These are phyloP conservation scores for Geotrupes spiniger DNA, from an alignment of 2,888 invertebrate genomes.

Conservation along the genomic window DNA sequence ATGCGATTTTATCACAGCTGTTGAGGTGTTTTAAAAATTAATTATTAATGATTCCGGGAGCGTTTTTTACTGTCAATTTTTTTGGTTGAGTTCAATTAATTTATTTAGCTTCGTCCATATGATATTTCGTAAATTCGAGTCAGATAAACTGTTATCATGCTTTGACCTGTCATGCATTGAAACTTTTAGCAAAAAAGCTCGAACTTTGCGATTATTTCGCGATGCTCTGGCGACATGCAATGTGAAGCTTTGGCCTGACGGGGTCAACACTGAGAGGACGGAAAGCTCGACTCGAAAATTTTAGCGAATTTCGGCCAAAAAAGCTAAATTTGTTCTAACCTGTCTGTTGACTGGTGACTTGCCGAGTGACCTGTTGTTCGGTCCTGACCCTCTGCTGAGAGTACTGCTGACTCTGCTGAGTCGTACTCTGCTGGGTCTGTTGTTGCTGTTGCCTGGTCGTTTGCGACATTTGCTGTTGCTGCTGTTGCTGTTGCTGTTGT, in stretches of 20 bases:
- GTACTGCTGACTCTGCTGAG: slow-evolving; percentile 54
- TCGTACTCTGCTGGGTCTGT: slow-evolving; percentile 40
- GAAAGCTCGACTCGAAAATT: slow-evolving; percentile 8
- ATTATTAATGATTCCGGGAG: too few species aligned
- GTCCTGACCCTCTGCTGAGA: slow-evolving; percentile 61
- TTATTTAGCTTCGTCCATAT: too few species aligned
- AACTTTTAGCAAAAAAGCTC: slow-evolving; percentile 13
- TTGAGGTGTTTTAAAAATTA: too few species aligned
- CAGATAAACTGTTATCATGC: too few species aligned
- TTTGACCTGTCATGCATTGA: slow-evolving; percentile 15
- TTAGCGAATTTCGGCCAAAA: background rate
- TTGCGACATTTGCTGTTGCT: slow-evolving; percentile 43
- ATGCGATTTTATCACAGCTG: too few species aligned
- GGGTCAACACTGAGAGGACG: background rate
- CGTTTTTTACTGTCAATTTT: too few species aligned
- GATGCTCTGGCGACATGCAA: background rate
- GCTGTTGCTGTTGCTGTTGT: slow-evolving; percentile 56
- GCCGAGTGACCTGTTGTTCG: slow-evolving; percentile 76
- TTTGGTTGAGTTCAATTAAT: too few species aligned
- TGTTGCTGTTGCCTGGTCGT: slow-evolving; percentile 52
- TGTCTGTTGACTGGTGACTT: slow-evolving; percentile 71
- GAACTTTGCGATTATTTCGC: slow-evolving; percentile 7
- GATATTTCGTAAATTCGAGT: too few species aligned
- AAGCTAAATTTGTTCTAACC: slow-evolving; percentile 47
- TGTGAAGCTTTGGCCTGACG: slow-evolving; percentile 3